A percentile compares a stretch with the other conserved stretches of the same genome.
Conservation (phyloP, 2,113 vertebrate genomes). For the Sitta europaea region DNA sequence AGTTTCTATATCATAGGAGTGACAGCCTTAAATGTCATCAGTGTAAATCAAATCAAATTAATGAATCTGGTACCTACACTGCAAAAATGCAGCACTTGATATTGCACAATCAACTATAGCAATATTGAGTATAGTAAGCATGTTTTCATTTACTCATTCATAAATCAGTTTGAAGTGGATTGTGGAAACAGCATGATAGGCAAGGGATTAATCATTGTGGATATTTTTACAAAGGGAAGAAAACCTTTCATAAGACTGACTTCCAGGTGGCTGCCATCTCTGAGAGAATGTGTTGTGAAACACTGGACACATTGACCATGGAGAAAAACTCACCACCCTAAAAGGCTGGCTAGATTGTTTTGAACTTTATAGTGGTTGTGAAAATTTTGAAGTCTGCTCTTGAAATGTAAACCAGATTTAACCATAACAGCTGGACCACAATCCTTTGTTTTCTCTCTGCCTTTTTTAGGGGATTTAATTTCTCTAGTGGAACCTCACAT, state of each 20-base stretch:
- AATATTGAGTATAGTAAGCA: not conserved
- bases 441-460: not conserved
- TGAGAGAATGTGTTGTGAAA: not conserved
- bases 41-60: not conserved
- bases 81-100: not conserved
- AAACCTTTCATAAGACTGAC: not conserved
- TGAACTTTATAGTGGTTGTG: not conserved
- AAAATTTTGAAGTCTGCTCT: not conserved
- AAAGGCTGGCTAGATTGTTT: not conserved
- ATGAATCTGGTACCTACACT: not conserved
- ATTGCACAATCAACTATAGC: not conserved
- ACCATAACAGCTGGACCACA: not conserved
- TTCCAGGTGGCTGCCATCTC: slow-evolving; percentile 35
- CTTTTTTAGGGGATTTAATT: not conserved
- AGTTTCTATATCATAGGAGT: not conserved
- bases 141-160: not conserved
- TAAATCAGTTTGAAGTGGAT: not conserved
- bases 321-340: not conserved
- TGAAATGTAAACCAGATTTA: not conserved
- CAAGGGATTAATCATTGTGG: not conserved
- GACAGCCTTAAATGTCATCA: not conserved
- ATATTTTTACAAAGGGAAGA: slow-evolving; percentile 24
- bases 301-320: not conserved
- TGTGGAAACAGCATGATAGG: not conserved
- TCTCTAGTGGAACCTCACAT: not conserved